Percentiles rank a stretch among this genome's conserved stretches.
These are phyloP conservation scores for Archips xylosteana DNA, from an alignment of 2,888 invertebrate genomes.

Conservation along the genomic window DNA sequence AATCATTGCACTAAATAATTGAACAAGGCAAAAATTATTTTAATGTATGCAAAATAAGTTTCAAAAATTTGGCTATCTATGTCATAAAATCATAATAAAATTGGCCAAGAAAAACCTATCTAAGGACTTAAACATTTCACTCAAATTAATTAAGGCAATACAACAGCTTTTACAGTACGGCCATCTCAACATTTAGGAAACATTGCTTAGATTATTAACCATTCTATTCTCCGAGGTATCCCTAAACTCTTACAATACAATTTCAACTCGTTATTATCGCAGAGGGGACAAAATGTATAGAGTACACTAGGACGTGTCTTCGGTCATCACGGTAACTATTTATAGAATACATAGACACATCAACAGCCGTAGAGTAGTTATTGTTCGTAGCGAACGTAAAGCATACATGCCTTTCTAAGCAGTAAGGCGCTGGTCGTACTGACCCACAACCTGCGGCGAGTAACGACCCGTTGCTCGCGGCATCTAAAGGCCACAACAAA, in stretches of 20 bases:
- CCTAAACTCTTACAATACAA: not conserved
- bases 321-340: conserved; percentile 36
- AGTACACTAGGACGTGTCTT: conserved; percentile 24
- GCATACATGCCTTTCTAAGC: not conserved
- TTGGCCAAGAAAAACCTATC: conserved; percentile 58
- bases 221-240: conserved; percentile 26
- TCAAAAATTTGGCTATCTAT: conserved; percentile 66
- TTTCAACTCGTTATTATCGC: conserved; percentile 13
- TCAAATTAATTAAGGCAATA: conserved; percentile 34
- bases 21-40: conserved; percentile 7
- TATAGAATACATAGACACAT: conserved; percentile 1
- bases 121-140: conserved; percentile 47
- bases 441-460: too few species aligned
- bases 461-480: too few species aligned
- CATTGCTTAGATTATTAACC: conserved; percentile 18
- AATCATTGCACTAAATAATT: conserved; percentile 6
- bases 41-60: conserved; percentile 44
- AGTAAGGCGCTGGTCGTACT: not conserved
- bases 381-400: not conserved
- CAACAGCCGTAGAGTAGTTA: not conserved
- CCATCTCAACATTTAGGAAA: conserved; percentile 37
- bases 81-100: conserved; percentile 57
- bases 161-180: conserved; percentile 29
- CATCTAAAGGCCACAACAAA: too few species aligned
- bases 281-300: not conserved